These are phyloP conservation scores for Greenwoodochromis staneri DNA, from an alignment of 2,113 vertebrate genomes.

Conservation along the genomic window DNA sequence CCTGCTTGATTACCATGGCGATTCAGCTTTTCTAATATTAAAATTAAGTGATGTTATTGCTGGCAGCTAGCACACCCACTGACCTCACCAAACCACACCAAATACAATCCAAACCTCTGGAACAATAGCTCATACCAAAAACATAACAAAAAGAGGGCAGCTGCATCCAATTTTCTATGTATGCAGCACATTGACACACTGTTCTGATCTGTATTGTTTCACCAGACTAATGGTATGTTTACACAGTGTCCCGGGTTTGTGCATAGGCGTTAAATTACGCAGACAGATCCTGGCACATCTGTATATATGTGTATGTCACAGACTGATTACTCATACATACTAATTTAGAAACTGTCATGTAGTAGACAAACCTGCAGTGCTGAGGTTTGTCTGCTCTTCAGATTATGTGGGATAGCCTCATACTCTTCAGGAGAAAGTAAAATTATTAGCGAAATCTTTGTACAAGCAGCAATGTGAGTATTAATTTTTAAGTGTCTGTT, in stretches of 20 bases:
- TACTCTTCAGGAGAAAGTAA: not conserved
- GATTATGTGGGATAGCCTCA: slow-evolving; percentile 31
- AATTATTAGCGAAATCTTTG: not conserved
- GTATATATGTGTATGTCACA: not conserved
- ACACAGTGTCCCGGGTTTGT: not conserved
- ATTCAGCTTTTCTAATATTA: not conserved
- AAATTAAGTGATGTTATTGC: not conserved
- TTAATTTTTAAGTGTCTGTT: not conserved
- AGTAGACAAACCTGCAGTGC: slow-evolving; percentile 24
- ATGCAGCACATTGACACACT: not conserved
- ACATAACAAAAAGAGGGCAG: not conserved
- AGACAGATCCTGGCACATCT: not conserved
- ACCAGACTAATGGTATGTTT: not conserved
- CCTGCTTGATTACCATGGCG: not conserved
- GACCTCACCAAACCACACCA: slow-evolving; percentile 33
- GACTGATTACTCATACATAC: slow-evolving; percentile 24
- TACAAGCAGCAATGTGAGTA: not conserved
- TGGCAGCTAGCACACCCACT: not conserved
- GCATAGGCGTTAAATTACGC: not conserved
- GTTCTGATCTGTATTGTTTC: not conserved
- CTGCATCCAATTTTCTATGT: slow-evolving; percentile 6
- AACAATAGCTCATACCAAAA: not conserved
- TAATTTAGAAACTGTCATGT: slow-evolving; percentile 35
- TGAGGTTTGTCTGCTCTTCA: slow-evolving; percentile 41
- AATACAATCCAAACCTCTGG: slow-evolving; percentile 14